Evolutionary conservation across 2,113 vertebrate genomes (phyloP), one percentile per base, ranked within the genome.

Genomic region (Chaenogobius annularis): DNA sequence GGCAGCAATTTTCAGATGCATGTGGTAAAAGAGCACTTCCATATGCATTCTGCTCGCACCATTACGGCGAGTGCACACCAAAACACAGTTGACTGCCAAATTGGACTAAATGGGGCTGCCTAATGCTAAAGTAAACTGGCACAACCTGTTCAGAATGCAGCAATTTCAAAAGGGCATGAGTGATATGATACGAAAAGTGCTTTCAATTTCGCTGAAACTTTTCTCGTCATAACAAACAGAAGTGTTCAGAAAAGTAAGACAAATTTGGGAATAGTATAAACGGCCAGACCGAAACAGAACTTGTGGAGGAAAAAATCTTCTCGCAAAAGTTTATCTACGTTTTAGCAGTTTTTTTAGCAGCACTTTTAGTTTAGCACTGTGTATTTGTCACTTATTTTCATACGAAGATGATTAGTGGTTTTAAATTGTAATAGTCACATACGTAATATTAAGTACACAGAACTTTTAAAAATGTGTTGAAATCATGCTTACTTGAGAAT

Each of bases 1-100:
- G 79, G 63, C 69, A 67, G 46, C 37, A 73, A 52, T 77, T 79
- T 66, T 9, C 68, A 46, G 40, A 66, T 46, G 26, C 56, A 65
- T 1, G 1, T 26, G 64, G 47, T 67, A 63, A 73, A 40, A 23
- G 10, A 73, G 44, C 62, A 58, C 65, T 63, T 78, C 59, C 67
- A 71, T 48, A 40, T 66, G 35, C 54, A 31, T 44, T 77, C 55
- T n/a, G 44, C 62, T 17, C 15, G 55, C 68, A 72, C 23, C 58
- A 52, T 40, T 75, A 63, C 37, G 66, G 19, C 64, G 48, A 54
- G 54, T 26, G n/a, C 22, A 43, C 31, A 43, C 17, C n/a, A 75
- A 22, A 63, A 79, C 67, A 65, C 20, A n/a, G 48, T 44, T 13
- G 56, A 59, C 66, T 4, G 3, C 56, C 55, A 67, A 64, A 72